These are phyloP conservation scores for Morpho deidamia DNA, from an alignment of 2,888 invertebrate species.

Conservation along the genomic window DNA sequence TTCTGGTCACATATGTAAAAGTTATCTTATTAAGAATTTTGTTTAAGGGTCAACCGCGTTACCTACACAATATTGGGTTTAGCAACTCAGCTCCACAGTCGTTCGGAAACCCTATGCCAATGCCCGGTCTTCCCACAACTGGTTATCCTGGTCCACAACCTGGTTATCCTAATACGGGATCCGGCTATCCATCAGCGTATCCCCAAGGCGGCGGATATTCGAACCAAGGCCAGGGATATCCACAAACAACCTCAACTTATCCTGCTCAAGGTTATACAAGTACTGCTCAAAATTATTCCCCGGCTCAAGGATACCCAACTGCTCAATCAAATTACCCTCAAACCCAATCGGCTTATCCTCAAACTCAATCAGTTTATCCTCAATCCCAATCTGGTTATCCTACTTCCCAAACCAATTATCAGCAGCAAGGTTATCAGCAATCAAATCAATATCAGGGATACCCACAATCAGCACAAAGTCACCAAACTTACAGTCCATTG, in stretches of 20 bases:
- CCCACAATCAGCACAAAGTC: slow-evolving; percentile 39
- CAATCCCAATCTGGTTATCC: slow-evolving; percentile 17
- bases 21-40: slow-evolving; percentile 28
- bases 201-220: slow-evolving; percentile 33
- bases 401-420: slow-evolving; percentile 32
- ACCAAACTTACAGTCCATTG: slow-evolving; percentile 44
- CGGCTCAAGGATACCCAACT: slow-evolving; percentile 33
- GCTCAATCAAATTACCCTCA: slow-evolving; percentile 32
- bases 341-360: slow-evolving; percentile 27
- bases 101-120: slow-evolving; percentile 70
- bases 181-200: slow-evolving; percentile 49
- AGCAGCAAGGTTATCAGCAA: slow-evolving; percentile 35
- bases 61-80: slow-evolving; percentile 70
- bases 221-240: slow-evolving; percentile 29
- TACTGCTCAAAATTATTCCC: slow-evolving; percentile 39
- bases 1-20: neutral
- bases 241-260: slow-evolving; percentile 35
- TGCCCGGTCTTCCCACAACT: slow-evolving; percentile 62
- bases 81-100: slow-evolving; percentile 69
- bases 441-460: slow-evolving; percentile 51
- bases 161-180: slow-evolving; percentile 43
- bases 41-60: slow-evolving; percentile 74
- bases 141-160: slow-evolving; percentile 60
- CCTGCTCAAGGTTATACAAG: slow-evolving; percentile 34
- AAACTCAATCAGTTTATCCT: slow-evolving; percentile 27